Base-by-base conservation (phyloP, 1,140 invertebrate species). In the Bombus breviceps region DNA sequence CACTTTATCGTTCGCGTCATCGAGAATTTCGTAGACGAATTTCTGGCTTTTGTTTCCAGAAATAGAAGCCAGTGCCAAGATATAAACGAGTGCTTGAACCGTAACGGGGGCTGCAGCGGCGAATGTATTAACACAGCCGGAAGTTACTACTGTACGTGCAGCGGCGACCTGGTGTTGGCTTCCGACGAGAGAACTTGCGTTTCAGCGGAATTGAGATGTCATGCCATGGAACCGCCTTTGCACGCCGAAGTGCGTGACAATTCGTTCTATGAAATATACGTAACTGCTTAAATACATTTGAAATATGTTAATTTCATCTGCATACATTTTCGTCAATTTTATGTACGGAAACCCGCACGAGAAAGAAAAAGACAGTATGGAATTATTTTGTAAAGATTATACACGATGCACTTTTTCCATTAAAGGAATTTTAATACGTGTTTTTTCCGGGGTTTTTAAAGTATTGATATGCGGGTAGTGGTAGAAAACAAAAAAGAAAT, bases 111-210 rank as follows among this genome's bases (percentile, higher is more conserved):
- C 9, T 96, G 96, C 89, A 93, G 91, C 81, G 95, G 95, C 68
- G 93, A 95, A 83, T 96, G 96, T 89, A 92, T 96, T 87, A 96
- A 96, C 92, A 96, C 95, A 57, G 92, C 92, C 74, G 96, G 96
- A 88, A 96, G 95, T 91, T 96, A 95, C 91, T 93, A 95, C 83
- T 96, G 96, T 90, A 92, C 91, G 43, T 95, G 96, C 87, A 92
- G 91, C 74, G 93, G 94, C 86, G 92, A 94, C 85, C 95, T 94
- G 90, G 88, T 93, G 64, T 92, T 96, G 62, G 93, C 95, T 81
- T 89, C 92, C 77, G 96, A 96, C 92, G 94, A 94, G 86, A 94
- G 94, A 88, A 96, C 95, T 79, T 97, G 96, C 89, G 86, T 93
- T 41, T 88, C 92, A 39, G 87, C 90, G 43, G 91, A 92, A 91